phyloP scores from a whole-genome alignment of 2,888 invertebrate species.

The Eristalinus aeneus region DNA sequence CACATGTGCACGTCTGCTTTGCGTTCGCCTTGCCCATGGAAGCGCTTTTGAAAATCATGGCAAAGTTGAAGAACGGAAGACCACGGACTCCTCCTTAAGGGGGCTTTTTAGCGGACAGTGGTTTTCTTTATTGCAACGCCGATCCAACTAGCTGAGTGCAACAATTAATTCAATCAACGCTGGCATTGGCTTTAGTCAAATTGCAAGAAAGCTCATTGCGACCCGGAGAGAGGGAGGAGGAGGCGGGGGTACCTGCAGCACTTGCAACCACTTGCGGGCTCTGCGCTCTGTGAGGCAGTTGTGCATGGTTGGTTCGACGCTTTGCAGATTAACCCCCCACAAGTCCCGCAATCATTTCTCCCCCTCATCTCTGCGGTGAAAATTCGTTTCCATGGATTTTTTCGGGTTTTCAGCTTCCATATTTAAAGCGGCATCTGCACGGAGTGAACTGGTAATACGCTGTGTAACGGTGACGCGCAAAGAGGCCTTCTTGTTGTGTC shows the following conservation, averaged over 20 bases:
- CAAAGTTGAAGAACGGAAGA: constrained; percentile 9
- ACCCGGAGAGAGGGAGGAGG: constrained; percentile 6
- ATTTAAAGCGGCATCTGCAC: constrained; percentile 64
- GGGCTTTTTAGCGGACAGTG: constrained; percentile 4
- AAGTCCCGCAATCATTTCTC: constrained; percentile 33
- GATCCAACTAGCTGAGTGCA: not conserved
- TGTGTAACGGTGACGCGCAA: constrained; percentile 58
- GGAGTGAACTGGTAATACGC: constrained; percentile 61
- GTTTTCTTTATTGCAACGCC: constrained; percentile 41
- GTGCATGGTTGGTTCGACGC: constrained; percentile 46
- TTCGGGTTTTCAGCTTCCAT: constrained; percentile 64
- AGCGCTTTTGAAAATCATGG: constrained; percentile 11
- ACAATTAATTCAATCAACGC: constrained; percentile 63
- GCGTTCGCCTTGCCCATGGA: not conserved
- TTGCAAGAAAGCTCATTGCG: not conserved
- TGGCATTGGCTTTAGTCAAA: constrained; percentile 42
- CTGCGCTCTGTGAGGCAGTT: constrained; percentile 31
- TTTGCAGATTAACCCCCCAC: constrained; percentile 48
- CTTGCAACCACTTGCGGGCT: constrained; percentile 8
- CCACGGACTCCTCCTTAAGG: constrained; percentile 7
- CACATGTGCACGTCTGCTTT: not conserved
- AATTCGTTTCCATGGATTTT: constrained; percentile 30
- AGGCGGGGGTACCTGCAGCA: constrained; percentile 23
- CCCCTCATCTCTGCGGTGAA: constrained; percentile 48
- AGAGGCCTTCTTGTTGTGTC: constrained; percentile 7